Base-by-base conservation (phyloP, 2,797 vertebrate genomes). In the Microchirus variegatus region DNA sequence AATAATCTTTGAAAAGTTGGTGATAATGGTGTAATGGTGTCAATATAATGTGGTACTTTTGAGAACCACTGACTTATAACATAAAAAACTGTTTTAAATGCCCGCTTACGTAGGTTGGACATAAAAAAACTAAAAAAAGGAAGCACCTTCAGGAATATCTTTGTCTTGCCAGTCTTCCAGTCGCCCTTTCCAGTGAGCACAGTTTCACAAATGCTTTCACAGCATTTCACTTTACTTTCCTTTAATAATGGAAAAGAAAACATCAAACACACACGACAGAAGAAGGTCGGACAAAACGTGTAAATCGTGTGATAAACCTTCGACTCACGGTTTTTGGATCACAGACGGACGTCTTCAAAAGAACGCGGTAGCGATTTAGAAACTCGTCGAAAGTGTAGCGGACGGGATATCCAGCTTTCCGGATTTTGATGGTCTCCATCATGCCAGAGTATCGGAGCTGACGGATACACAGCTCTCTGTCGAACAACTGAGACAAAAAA, bases 391-490 rank as follows among this genome's bases (percentile, higher is more conserved):
- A 99, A 0, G 86, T 94, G 89, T 98, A 97, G 46, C 97, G 95
- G 9, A 99, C 83, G 0, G 97, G 96, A 82, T 94, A 99, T 5
- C 98, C 98, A 0, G 95, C 88, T 75, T 95, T 96, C 53, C 98
- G 92, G 87, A 99, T 98, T 52, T 68, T 88, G 75, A 99, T 97
- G 0, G 98, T 99, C 89, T 99, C 97, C 95, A 98, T 94, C 96
- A 99, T 98, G 18, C 97, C 97, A 0, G 97, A 98, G 73, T 98
- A 99, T 1, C 95, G 93, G 57, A 99, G 93, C 83, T 99, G 98
- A 42, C 90, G 93, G 36, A 97, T 78, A 66, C 95, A 97, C 57
- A 99, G 93, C 1, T 96, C 94, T 57, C 98, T 92, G 89, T 99
- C 93, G 15, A 99, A 97, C 62, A 98, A 77, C 98, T 99, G 10